A percentile compares a stretch with the other conserved stretches of the same genome.
These are phyloP conservation scores for Drosophila parthenogenetica DNA, from an alignment of 2,888 invertebrate genomes.

Conservation along the genomic window DNA sequence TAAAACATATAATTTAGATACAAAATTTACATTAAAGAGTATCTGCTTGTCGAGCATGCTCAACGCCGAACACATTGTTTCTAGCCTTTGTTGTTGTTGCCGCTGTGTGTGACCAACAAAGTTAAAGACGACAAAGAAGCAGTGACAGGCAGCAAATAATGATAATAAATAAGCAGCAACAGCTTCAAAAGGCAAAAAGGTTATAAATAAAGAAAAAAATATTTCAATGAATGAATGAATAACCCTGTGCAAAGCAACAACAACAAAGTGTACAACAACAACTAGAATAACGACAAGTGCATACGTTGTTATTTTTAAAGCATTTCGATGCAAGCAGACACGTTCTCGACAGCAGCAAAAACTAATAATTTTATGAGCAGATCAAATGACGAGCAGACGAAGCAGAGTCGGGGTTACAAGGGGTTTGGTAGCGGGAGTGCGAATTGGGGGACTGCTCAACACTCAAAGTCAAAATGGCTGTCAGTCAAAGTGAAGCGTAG, in stretches of 20 bases:
- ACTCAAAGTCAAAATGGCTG: constrained; percentile 70
- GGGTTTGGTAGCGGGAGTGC: rapidly evolving
- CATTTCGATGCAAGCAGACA: constrained; percentile 63
- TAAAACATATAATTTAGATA: too few species aligned
- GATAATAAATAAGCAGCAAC: constrained; percentile 49
- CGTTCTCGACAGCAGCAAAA: constrained; percentile 42
- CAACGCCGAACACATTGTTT: background rate
- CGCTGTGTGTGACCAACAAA: constrained; percentile 22
- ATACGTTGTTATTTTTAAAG: constrained; percentile 60
- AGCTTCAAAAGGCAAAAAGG: constrained; percentile 40
- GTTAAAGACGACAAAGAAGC: constrained; percentile 32
- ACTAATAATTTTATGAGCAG: constrained; percentile 73
- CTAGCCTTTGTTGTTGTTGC: background rate
- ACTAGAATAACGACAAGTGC: constrained; percentile 38
- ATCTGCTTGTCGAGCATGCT: background rate
- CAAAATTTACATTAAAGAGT: background rate
- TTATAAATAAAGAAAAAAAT: constrained; percentile 69
- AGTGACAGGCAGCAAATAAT: constrained; percentile 41
- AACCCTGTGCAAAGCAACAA: constrained; percentile 13
- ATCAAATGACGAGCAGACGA: constrained; percentile 62
- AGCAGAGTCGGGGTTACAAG: background rate
- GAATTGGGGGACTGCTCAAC: constrained; percentile 11
- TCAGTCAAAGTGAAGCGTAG: constrained; percentile 72
- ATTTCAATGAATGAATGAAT: constrained; percentile 27
- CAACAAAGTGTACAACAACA: background rate